A percentile compares a stretch with the other conserved stretches of the same genome.
These are phyloP conservation scores for Troides helena DNA, from an alignment of 2,888 invertebrate genomes.

Conservation along the genomic window DNA sequence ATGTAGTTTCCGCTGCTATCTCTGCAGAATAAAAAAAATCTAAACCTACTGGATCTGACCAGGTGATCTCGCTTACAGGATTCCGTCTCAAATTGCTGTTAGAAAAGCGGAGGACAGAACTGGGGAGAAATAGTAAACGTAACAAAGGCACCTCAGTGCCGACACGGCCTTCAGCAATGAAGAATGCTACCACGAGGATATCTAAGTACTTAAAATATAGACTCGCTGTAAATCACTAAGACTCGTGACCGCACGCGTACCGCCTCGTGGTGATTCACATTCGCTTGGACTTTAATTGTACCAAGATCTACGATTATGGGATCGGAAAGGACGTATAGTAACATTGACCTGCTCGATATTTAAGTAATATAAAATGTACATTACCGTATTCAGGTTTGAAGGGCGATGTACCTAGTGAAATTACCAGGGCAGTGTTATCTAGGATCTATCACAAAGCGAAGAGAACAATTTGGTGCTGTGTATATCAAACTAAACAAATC, in stretches of 20 bases:
- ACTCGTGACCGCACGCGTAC: conserved; percentile 55
- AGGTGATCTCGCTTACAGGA: too few species aligned
- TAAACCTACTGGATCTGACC: too few species aligned
- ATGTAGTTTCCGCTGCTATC: too few species aligned
- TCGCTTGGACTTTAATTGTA: conserved; percentile 33
- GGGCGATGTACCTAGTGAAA: not conserved
- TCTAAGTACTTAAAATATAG: not conserved
- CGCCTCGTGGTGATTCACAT: conserved; percentile 34
- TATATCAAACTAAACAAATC: too few species aligned
- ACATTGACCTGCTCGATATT: not conserved
- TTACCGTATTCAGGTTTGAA: not conserved
- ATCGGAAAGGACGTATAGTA: not conserved
- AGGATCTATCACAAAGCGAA: too few species aligned
- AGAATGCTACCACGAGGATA: too few species aligned
- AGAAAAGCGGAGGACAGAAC: too few species aligned
- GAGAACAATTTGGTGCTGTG: too few species aligned
- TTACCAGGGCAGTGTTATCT: too few species aligned
- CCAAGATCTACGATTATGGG: conserved; percentile 6
- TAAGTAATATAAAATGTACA: conserved; percentile 27
- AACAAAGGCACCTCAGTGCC: not conserved
- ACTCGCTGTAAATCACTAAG: conserved; percentile 50
- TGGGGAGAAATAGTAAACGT: not conserved
- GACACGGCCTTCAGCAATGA: too few species aligned
- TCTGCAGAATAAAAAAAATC: too few species aligned
- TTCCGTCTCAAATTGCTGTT: too few species aligned